Conservation (phyloP, 2,113 vertebrate genomes). For the Antechinus flavipes region DNA sequence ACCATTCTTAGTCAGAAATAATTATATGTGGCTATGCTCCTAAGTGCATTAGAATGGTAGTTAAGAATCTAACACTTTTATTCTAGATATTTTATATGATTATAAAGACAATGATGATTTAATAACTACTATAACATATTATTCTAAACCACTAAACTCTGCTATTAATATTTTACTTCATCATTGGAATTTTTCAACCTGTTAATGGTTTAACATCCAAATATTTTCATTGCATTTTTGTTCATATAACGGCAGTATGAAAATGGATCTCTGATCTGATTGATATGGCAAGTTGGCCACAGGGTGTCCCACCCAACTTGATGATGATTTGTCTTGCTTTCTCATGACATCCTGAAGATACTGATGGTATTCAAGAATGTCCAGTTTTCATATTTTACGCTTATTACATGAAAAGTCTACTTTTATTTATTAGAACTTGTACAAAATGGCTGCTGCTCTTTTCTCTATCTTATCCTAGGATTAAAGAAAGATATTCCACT, state of each 20-base stretch:
- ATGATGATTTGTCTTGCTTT: not conserved
- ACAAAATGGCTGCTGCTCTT: not conserved
- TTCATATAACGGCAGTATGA: not conserved
- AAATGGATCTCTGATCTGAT: not conserved
- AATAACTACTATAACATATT: not conserved
- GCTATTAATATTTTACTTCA: not conserved
- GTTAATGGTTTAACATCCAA: not conserved
- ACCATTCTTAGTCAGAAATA: constrained; percentile 44
- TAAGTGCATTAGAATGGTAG: constrained; percentile 1
- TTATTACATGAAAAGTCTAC: not conserved
- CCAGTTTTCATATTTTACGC: not conserved
- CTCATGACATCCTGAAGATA: not conserved
- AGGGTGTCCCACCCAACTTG: not conserved
- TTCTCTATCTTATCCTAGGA: not conserved
- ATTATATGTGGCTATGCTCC: not conserved
- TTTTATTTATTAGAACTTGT: not conserved
- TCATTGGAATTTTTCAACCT: not conserved
- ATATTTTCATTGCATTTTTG: not conserved
- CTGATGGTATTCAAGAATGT: not conserved
- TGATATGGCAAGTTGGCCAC: not conserved
- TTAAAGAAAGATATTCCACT: not conserved
- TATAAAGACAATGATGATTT: not conserved
- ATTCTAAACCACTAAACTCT: not conserved
- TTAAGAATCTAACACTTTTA: constrained; percentile 42
- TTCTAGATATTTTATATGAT: not conserved